A percentile compares a stretch with the other conserved stretches of the same genome.
These are phyloP conservation scores for Petaurus breviceps DNA, from an alignment of 2,113 vertebrate species.

Conservation along the genomic window DNA sequence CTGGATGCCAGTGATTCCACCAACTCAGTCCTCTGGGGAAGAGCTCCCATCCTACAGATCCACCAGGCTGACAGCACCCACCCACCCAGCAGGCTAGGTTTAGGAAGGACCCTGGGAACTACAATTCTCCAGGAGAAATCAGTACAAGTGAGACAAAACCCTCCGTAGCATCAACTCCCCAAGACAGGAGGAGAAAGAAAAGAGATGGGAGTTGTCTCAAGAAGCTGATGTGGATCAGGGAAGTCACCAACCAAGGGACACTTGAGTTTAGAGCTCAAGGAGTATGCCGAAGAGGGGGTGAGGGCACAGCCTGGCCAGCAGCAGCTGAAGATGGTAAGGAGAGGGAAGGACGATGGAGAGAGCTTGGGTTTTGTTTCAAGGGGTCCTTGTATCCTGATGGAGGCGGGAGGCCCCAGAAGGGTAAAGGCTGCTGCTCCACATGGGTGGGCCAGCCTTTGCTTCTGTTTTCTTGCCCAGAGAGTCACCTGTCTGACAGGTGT, in stretches of 20 bases:
- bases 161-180: no score
- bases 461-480: neutral
- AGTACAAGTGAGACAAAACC: no score
- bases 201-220: neutral
- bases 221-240: neutral
- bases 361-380: neutral
- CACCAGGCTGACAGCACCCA: no score
- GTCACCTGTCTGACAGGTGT: neutral
- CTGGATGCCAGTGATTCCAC: no score
- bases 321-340: no score
- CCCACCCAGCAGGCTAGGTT: no score
- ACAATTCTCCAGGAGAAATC: no score
- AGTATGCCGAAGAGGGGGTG: neutral
- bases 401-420: neutral
- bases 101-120: no score
- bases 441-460: accelerated
- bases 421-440: slow-evolving; percentile 20
- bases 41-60: neutral
- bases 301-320: neutral
- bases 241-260: neutral
- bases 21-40: no score
- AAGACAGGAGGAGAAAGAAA: neutral
- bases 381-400: neutral
- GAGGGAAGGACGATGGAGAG: neutral
- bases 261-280: neutral